Evolutionary conservation across 1,140 invertebrate genomes (phyloP), one percentile per base, ranked within the genome.

Genomic region (Anagrus nilaparvatae): DNA sequence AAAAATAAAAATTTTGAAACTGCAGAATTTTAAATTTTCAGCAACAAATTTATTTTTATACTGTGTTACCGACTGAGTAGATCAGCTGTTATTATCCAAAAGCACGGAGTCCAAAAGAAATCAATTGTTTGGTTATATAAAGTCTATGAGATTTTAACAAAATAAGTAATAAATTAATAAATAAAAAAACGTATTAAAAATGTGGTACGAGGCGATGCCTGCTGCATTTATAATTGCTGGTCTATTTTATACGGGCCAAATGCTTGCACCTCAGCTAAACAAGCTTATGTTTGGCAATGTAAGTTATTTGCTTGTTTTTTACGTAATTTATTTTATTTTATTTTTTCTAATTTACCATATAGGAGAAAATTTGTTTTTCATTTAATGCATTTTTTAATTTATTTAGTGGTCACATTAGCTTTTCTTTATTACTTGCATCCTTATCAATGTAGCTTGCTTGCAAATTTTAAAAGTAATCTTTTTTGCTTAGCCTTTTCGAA

Each of bases 161-260:
- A n/a, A n/a, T n/a, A n/a, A n/a, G n/a, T n/a, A n/a, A n/a, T n/a
- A n/a, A n/a, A n/a, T n/a, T n/a, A n/a, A n/a, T n/a, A n/a, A n/a
- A n/a, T n/a, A n/a, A n/a, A n/a, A n/a, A n/a, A n/a, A n/a, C n/a
- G 18, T 9, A 7, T n/a, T 25, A 4, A 31, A 30, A 34, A 55
- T 55, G 54, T 55, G 54, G 54, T 51, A 43, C n/a, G 50, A 53
- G 3, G 16, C 30, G 9, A 0, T 55, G 14, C 44, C 48, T 12
- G 1, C 38, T 0, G 0, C 46, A 2, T 0, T 28, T 4, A 31
- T 55, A 35, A 20, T 52, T 9, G 34, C 3, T 7, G 5, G 3
- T 6, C 0, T 21, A 4, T 3, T 31, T 1, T 0, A 18, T 2
- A 0, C 33, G 5, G 45, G 44, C 10, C 32, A 38, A 24, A 4